Evolutionary conservation across 1,140 invertebrate species (phyloP).

Genomic region (Apolygus lucorum): DNA sequence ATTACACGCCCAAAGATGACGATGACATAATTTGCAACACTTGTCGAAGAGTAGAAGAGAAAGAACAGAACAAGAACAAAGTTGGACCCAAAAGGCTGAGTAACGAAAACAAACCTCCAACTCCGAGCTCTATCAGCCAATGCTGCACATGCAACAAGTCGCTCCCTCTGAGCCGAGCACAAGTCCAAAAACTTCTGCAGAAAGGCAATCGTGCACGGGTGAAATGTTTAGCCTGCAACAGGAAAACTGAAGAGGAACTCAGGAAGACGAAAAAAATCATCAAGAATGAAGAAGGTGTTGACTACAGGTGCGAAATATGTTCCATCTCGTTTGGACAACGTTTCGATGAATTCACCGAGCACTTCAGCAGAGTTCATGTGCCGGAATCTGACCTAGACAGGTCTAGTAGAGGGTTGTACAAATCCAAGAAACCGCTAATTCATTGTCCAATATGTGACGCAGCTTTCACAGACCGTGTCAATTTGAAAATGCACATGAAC

Average conservation of each 20-base stretch:
- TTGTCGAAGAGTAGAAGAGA: background rate
- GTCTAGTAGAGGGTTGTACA: background rate
- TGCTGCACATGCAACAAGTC: background rate
- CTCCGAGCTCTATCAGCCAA: no score
- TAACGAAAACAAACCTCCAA: no score
- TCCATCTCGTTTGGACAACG: background rate
- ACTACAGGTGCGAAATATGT: background rate
- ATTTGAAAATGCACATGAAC: background rate
- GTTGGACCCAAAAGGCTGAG: no score
- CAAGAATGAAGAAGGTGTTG: background rate
- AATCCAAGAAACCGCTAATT: background rate
- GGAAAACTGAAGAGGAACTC: background rate
- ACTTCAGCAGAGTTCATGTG: background rate
- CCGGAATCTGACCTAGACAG: background rate
- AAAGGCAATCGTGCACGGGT: background rate
- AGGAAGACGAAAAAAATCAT: background rate
- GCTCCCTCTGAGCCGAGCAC: background rate
- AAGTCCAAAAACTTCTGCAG: background rate
- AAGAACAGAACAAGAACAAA: background rate
- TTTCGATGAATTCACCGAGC: background rate
- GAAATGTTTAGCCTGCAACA: background rate
- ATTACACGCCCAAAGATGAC: background rate
- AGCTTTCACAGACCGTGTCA: background rate
- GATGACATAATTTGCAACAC: background rate
- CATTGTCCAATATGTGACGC: background rate